Percentiles rank a stretch among this genome's conserved stretches.
These are phyloP conservation scores for Diacarnus erythraeanus DNA, from an alignment of 37 sponge, comb jelly and placozoan genomes.

Conservation along the genomic window DNA sequence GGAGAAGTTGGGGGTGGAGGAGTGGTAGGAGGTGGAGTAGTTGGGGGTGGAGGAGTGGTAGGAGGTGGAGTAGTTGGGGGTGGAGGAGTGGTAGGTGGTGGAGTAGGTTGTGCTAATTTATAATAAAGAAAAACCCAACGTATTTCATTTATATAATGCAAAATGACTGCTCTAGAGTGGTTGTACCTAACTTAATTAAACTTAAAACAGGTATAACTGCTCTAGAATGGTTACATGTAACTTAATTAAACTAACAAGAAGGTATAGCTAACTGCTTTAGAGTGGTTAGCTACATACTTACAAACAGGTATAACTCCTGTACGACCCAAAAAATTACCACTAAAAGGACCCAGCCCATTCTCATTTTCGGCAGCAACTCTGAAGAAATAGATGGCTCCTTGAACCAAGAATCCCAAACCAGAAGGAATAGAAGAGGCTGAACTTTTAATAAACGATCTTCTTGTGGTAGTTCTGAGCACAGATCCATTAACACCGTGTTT, in stretches of 20 bases:
- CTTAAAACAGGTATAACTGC: no score
- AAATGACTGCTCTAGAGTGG: no score
- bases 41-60: not conserved
- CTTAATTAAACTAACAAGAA: not conserved
- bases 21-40: not conserved
- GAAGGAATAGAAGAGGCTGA: not conserved
- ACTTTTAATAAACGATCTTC: not conserved
- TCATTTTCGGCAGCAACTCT: not conserved
- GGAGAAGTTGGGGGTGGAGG: not conserved
- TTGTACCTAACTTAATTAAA: no score
- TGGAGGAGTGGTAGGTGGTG: not conserved
- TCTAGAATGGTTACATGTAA: no score
- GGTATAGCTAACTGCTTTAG: not conserved
- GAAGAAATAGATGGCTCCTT: not conserved
- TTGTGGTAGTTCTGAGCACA: not conserved
- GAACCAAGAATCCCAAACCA: conserved; percentile 1
- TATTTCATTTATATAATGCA: no score
- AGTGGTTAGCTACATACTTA: not conserved
- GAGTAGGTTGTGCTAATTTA: not conserved
- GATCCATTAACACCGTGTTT: not conserved
- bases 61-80: not conserved
- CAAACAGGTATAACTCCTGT: not conserved
- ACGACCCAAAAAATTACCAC: not conserved
- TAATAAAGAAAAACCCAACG: no score
- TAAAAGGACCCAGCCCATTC: conserved; percentile 3